These are phyloP conservation scores for Acanthurus leucopareius DNA, from an alignment of 2,797 vertebrate species.

Conservation along the genomic window DNA sequence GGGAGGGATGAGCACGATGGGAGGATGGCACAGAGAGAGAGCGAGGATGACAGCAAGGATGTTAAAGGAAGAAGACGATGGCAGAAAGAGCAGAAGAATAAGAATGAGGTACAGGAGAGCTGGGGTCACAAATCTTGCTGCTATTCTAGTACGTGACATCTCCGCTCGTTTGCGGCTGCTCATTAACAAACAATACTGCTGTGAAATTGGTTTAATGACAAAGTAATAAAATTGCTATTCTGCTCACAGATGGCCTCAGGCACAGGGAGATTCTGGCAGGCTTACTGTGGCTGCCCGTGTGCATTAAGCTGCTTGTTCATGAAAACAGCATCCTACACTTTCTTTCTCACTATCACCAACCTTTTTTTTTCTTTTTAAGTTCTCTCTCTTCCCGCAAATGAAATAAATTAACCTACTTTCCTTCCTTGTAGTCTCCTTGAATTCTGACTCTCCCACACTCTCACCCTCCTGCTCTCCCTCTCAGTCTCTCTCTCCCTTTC, in stretches of 20 bases:
- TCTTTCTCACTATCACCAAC: slow-evolving; percentile 82
- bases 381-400: slow-evolving; percentile 82
- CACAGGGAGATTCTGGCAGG: slow-evolving; percentile 95
- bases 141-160: slow-evolving; percentile 99
- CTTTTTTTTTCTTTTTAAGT: slow-evolving; percentile 85
- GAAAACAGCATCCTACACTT: slow-evolving; percentile 96
- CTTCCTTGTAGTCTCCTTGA: slow-evolving; percentile 75
- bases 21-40: slow-evolving; percentile 51
- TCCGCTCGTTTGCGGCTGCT: slow-evolving; percentile 99
- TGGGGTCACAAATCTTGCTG: slow-evolving; percentile 98
- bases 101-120: slow-evolving; percentile 78
- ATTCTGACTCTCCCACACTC: slow-evolving; percentile 71
- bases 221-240: slow-evolving; percentile 99
- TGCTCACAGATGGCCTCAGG: slow-evolving; percentile 99
- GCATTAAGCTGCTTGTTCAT: slow-evolving; percentile 99
- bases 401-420: slow-evolving; percentile 89
- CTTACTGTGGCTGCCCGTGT: slow-evolving; percentile 97
- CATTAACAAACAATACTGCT: slow-evolving; percentile 99
- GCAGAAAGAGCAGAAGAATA: slow-evolving; percentile 70
- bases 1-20: slow-evolving; percentile 46
- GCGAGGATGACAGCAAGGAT: slow-evolving; percentile 57
- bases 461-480: slow-evolving; percentile 57
- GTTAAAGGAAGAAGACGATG: slow-evolving; percentile 57
- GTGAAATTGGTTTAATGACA: slow-evolving; percentile 99
- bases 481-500: slow-evolving; percentile 1